Conservation (phyloP, 1,140 invertebrate genomes). For the Eubasilissa regina region DNA sequence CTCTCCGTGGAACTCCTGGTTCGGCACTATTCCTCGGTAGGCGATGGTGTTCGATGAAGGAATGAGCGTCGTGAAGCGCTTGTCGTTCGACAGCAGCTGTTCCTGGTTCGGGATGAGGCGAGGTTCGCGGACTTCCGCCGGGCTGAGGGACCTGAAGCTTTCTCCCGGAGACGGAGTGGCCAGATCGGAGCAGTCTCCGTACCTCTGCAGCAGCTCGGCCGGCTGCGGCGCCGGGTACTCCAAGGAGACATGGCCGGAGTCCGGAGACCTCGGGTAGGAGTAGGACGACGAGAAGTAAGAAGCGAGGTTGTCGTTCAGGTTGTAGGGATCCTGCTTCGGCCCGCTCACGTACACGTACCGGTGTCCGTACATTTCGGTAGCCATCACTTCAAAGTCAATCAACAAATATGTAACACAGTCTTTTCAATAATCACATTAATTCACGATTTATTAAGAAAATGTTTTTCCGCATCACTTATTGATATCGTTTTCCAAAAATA, state of each 20-base stretch:
- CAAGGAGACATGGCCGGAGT: slow-evolving; percentile 69
- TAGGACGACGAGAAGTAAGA: slow-evolving; percentile 61
- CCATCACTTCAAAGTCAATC: slow-evolving; percentile 61
- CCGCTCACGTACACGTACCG: slow-evolving; percentile 64
- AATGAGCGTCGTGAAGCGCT: slow-evolving; percentile 55
- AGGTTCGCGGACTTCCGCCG: slow-evolving; percentile 47
- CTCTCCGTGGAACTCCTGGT: slow-evolving; percentile 45
- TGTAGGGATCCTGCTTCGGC: slow-evolving; percentile 68
- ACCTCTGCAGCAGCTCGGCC: slow-evolving; percentile 65
- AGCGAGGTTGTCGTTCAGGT: slow-evolving; percentile 65
- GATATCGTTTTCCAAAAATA: no score
- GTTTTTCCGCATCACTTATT: not conserved
- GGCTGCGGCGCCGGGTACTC: slow-evolving; percentile 67
- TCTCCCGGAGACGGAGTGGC: slow-evolving; percentile 57
- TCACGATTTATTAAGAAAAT: not conserved
- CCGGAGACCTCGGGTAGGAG: slow-evolving; percentile 70
- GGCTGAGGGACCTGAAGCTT: slow-evolving; percentile 57
- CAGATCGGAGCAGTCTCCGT: slow-evolving; percentile 58
- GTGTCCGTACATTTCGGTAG: slow-evolving; percentile 71
- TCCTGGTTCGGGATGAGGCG: slow-evolving; percentile 27
- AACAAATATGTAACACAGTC: not conserved
- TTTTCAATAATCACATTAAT: not conserved
- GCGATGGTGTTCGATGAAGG: slow-evolving; percentile 67
- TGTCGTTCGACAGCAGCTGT: slow-evolving; percentile 42
- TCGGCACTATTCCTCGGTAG: slow-evolving; percentile 64